Evolutionary conservation across 2,113 vertebrate genomes (phyloP).

Genomic region (Columbina picui): DNA sequence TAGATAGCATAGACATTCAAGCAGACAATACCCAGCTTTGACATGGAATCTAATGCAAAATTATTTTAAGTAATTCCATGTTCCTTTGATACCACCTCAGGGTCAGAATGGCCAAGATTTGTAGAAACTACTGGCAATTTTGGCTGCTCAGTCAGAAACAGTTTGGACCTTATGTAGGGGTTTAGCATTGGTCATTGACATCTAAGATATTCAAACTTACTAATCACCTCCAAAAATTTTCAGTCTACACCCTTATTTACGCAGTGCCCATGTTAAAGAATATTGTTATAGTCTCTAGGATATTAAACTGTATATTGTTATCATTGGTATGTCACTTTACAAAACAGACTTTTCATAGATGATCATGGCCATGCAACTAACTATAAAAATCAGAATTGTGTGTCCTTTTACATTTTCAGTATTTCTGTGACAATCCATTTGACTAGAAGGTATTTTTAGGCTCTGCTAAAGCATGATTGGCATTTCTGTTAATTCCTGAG

Average conservation of each 20-base stretch:
- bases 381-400: not conserved
- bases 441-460: constrained; percentile 34
- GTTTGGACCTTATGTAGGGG: not conserved
- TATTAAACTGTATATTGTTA: not conserved
- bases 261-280: not conserved
- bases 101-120: not conserved
- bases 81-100: not conserved
- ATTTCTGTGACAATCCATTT: not conserved
- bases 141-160: not conserved
- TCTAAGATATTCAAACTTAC: not conserved
- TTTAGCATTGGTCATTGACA: not conserved
- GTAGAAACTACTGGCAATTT: not conserved
- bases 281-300: not conserved
- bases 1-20: not conserved
- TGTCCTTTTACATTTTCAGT: not conserved
- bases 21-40: not conserved
- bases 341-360: not conserved
- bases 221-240: not conserved
- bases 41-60: not conserved
- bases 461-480: constrained; percentile 26
- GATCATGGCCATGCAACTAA: not conserved
- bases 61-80: not conserved
- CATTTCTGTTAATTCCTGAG: constrained; percentile 41
- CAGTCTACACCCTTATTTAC: not conserved
- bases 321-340: not conserved